Evolutionary conservation across 2,113 vertebrate species (phyloP), one percentile per base, ranked within the genome.

Genomic region (Tringa solitaria): DNA sequence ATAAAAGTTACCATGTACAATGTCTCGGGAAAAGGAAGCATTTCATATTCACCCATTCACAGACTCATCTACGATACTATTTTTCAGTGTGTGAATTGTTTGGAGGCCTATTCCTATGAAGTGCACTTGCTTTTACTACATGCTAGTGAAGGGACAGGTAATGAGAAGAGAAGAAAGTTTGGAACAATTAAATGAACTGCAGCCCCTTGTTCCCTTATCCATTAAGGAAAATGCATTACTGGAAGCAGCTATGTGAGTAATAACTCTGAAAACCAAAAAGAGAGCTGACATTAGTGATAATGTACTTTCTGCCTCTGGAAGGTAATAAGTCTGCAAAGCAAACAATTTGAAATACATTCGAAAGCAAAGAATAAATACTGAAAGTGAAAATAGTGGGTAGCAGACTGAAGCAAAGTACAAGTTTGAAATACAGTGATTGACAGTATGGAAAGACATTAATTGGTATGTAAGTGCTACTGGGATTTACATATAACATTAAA

Each of bases 261-360:
- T 84, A 96, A 88, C 92, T 67, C 88, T 77, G 79, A 54, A 93
- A 97, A 91, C 82, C 91, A 63, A 91, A 94, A 95, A 93, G 94
- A 90, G 93, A 95, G 89, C 93, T 97, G 87, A 96, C 63, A 78
- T 97, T 96, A 97, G 76, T 56, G 90, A 69, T 96, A 95, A 98
- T 96, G 95, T 64, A 82, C 56, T 95, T 90, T 87, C 85, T 95
- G 64, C 41, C 77, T 75, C 65, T 96, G 68, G 56, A 91, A 95
- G 56, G 46, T 84, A 90, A 75, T 92, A 90, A 39, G 48, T 86
- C 87, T 85, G 70, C 63, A 89, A 87, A 96, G 84, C 88, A 97
- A 97, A 97, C 87, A 86, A 83, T 96, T 75, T 87, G 63, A 87
- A 86, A 41, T 78, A 57, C 60, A 32, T 78, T 95, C 72, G 93